Evolutionary conservation across 2,797 vertebrate species (phyloP), one percentile per base, ranked within the genome.

Genomic region (Cryptoprocta ferox): DNA sequence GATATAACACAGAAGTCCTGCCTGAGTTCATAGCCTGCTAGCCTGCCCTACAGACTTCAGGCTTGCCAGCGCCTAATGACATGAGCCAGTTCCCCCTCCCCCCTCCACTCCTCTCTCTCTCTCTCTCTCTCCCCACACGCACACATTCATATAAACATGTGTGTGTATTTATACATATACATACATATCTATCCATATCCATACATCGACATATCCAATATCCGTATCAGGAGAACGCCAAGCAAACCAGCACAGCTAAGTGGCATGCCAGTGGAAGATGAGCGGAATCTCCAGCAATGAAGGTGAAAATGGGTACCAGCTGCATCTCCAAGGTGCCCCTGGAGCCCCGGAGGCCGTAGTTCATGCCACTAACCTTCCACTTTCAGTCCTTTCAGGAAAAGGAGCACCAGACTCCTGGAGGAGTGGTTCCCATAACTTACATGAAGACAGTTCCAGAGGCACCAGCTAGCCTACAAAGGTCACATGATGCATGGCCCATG

Each of bases 361-460:
- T 88, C 28, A 61, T 66, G 3, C 16, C 70, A 42, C 19, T 42
- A 73, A 21, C 9, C 42, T 82, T 86, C 32, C 68, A 48, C 28
- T 73, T 92, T 48, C 66, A 68, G 30, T 81, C 86, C 48, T 81
- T 63, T 63, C 16, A 26, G 19, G 45, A 87, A 93, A 95, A 87
- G 26, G 19, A 71, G 15, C 9, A 82, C 19, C 30, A 50, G 32
- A 87, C 28, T n/a, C 53, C 53, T 50, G 15, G 63, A 71, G 65
- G 26, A 42, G 42, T 5, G 32, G 9, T 18, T 95, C 28, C 56
- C 10, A 24, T 53, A 63, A 68, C 37, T 75, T 76, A 65, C 0
- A 48, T 39, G 45, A 89, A 79, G 73, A 50, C 37, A 70, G 90
- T 37, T 28, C 76, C 35, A 82, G 28, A 75, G 42, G 45, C 24